These are phyloP conservation scores for Rhinolophus ferrumequinum DNA, from an alignment of 2,113 vertebrate species.

Conservation along the genomic window DNA sequence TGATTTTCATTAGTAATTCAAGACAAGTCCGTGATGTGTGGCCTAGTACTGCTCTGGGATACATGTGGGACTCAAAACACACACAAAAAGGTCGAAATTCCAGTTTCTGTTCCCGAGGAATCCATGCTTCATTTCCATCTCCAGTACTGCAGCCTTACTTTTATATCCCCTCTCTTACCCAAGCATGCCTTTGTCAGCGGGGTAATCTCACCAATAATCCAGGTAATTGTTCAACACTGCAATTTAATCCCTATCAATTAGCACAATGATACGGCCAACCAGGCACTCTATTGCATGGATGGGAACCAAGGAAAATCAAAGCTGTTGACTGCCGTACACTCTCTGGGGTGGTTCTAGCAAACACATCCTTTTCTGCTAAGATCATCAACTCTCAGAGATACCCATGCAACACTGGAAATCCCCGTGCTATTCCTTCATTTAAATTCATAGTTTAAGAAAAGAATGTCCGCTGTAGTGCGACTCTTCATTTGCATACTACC, in stretches of 20 bases:
- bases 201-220: neutral
- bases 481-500: neutral
- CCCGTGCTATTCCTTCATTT: neutral
- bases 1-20: constrained; percentile 24
- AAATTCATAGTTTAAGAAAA: neutral
- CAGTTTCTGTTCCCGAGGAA: neutral
- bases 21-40: neutral
- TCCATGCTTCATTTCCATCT: neutral
- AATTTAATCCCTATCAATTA: neutral
- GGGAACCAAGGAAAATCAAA: neutral
- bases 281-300: neutral
- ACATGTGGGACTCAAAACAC: neutral
- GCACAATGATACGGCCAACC: neutral
- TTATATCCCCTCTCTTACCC: neutral
- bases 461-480: neutral
- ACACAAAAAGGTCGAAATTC: neutral
- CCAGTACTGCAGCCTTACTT: neutral
- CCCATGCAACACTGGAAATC: neutral
- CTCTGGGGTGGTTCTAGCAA: neutral
- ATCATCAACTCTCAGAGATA: neutral
- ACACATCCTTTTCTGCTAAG: neutral
- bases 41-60: neutral
- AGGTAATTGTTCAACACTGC: neutral
- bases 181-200: neutral
- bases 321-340: neutral